These are phyloP conservation scores for Sarcophaga variegata DNA, from an alignment of 2,888 invertebrate genomes.

Conservation along the genomic window DNA sequence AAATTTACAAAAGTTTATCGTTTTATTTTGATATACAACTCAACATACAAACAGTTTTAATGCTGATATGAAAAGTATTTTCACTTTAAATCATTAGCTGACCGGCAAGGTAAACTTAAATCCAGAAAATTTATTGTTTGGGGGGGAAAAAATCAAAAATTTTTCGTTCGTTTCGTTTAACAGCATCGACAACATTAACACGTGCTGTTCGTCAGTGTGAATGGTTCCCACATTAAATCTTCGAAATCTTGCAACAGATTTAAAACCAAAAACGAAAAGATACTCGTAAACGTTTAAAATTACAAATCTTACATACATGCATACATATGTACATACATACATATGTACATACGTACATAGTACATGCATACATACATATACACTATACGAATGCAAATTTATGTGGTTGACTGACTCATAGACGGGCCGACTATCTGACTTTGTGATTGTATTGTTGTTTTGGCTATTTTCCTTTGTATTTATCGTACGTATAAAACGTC, in stretches of 20 bases:
- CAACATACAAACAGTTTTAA: neutral
- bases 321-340: neutral
- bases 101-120: conserved; percentile 7
- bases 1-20: no score
- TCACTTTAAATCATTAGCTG: conserved; percentile 28
- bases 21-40: no score
- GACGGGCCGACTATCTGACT: no score
- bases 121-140: conserved; percentile 1
- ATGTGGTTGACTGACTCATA: neutral
- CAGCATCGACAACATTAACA: conserved; percentile 61
- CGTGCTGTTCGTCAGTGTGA: conserved; percentile 73
- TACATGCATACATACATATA: neutral
- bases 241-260: conserved; percentile 39
- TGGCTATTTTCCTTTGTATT: no score
- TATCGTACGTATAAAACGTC: no score
- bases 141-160: neutral
- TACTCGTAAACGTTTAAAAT: neutral
- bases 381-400: neutral
- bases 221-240: conserved; percentile 74
- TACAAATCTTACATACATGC: neutral
- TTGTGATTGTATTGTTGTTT: no score
- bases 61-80: conserved; percentile 4
- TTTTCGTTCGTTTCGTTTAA: conserved; percentile 6
- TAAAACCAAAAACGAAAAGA: conserved; percentile 19
- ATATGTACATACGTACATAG: neutral